Base-by-base conservation (phyloP, 1,140 invertebrate genomes). In the Philopotamus ludificatus region DNA sequence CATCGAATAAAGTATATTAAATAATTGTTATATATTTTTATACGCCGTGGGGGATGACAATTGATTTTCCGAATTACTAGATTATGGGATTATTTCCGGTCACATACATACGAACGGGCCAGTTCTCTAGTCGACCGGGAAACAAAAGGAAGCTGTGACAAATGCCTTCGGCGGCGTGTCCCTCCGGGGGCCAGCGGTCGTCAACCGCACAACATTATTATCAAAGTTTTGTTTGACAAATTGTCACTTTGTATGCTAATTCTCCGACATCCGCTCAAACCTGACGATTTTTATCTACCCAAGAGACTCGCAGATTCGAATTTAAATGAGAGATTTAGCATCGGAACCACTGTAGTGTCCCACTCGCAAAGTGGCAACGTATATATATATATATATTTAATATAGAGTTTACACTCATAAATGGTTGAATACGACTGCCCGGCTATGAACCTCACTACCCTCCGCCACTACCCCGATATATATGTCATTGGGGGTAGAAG, bases 401-500 rank as follows among this genome's bases (percentile, higher is more conserved):
- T n/a, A n/a, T n/a, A n/a, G n/a, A n/a, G n/a, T n/a, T n/a, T n/a
- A n/a, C n/a, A n/a, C n/a, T n/a, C n/a, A n/a, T n/a, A n/a, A n/a
- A n/a, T n/a, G 21, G 39, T 57, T 57, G n/a, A 57, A 4, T 15
- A 22, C 18, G 12, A 21, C 54, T 57, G 39, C 2, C 18, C 53
- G 25, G 15, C 9, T 18, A 41, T 47, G 58, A 60, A 47, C 25
- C 49, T 60, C 44, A 47, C 10, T 44, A 25, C 25, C 42, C 57
- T 44, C 58, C 26, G 22, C 34, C 45, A 50, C 58, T 44, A 53
- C 49, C 62, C 67, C 67, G 58, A 70, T 70, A 70, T 70, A 70
- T 66, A 70, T 65, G 67, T 70, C 67, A 70, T 60, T 26, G 63
- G 55, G 67, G 67, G 63, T 47, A 65, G 53, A 57, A 62, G 58